Evolutionary conservation across 1,140 invertebrate species (phyloP).

Genomic region (Cyclargus thomasi): DNA sequence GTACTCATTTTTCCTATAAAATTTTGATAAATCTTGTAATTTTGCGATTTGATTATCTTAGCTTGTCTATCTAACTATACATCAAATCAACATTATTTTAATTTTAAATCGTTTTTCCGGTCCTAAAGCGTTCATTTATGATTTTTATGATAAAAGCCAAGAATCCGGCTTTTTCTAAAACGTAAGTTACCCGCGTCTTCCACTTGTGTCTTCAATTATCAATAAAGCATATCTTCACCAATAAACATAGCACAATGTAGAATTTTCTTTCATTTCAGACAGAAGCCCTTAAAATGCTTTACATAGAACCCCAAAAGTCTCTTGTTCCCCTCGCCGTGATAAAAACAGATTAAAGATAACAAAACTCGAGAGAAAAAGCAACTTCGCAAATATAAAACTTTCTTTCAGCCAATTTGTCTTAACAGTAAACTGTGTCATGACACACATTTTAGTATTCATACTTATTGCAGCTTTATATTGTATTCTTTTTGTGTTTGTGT

Average conservation of each 20-base stretch:
- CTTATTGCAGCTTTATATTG: slow-evolving; percentile 6
- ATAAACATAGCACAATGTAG: not conserved
- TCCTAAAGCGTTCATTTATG: too few species aligned
- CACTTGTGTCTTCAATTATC: too few species aligned
- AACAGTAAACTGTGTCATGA: slow-evolving; percentile 6
- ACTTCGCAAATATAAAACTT: slow-evolving; percentile 5
- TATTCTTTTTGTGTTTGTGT: not conserved
- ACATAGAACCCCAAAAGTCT: not conserved
- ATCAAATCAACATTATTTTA: too few species aligned
- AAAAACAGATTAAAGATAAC: slow-evolving; percentile 6
- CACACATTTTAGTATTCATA: slow-evolving; percentile 7
- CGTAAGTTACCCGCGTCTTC: too few species aligned
- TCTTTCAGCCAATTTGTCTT: slow-evolving; percentile 6
- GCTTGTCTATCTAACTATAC: too few species aligned
- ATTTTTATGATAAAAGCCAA: too few species aligned
- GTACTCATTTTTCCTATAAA: too few species aligned
- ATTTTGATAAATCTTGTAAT: too few species aligned
- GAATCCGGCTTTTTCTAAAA: too few species aligned
- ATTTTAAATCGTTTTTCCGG: too few species aligned
- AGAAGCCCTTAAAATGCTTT: not conserved
- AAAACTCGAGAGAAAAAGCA: not conserved
- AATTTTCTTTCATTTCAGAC: not conserved
- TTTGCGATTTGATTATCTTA: too few species aligned
- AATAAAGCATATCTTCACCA: too few species aligned
- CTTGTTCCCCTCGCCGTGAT: not conserved